These are phyloP conservation scores for Macrobrachium rosenbergii DNA, from an alignment of 1,140 invertebrate genomes.

Conservation along the genomic window DNA sequence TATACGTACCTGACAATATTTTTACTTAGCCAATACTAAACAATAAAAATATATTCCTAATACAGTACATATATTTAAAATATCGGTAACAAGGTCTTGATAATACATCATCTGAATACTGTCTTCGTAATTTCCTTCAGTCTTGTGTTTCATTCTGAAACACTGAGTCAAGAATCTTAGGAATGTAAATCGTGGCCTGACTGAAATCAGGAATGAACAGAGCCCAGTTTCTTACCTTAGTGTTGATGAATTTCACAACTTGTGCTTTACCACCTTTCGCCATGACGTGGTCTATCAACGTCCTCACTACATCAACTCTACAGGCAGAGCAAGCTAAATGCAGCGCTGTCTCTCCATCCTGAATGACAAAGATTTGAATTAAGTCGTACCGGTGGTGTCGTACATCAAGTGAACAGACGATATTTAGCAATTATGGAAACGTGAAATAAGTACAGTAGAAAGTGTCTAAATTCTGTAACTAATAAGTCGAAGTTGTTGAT, in stretches of 20 bases:
- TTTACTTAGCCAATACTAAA: not conserved
- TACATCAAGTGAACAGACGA: not conserved
- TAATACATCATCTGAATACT: too few species aligned
- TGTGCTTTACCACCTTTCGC: slow-evolving; percentile 79
- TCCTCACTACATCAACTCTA: slow-evolving; percentile 85
- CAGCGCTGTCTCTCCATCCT: slow-evolving; percentile 89
- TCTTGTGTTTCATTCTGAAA: too few species aligned
- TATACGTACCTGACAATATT: not conserved
- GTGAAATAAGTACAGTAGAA: too few species aligned
- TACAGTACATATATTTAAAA: not conserved
- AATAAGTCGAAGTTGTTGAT: too few species aligned
- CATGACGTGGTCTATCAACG: slow-evolving; percentile 88
- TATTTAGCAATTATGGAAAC: not conserved
- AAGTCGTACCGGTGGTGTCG: too few species aligned
- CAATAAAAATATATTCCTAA: not conserved
- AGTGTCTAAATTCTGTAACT: too few species aligned
- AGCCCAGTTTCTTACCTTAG: slow-evolving; percentile 66
- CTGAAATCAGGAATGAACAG: too few species aligned
- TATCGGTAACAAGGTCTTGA: not conserved
- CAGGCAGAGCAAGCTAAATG: slow-evolving; percentile 90
- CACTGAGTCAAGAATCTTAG: not conserved
- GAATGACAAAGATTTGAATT: not conserved
- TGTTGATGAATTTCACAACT: slow-evolving; percentile 83
- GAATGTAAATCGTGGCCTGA: not conserved
- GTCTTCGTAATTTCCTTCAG: too few species aligned